Evolutionary conservation across 2,888 invertebrate genomes (phyloP).

Genomic region (Hofmannophila pseudospretella): DNA sequence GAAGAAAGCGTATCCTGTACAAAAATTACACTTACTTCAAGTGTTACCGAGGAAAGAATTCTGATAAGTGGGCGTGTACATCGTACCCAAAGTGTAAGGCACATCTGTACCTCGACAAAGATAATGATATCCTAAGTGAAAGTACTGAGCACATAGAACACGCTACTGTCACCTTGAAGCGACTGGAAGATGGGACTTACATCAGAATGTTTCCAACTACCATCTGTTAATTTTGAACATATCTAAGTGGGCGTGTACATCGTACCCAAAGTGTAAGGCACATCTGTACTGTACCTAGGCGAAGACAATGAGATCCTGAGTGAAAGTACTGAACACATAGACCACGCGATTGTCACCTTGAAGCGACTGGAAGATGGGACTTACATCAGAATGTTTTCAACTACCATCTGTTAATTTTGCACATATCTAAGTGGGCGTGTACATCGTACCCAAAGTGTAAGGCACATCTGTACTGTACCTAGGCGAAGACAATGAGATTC

Average conservation of each 20-base stretch:
- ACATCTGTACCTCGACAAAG: neutral
- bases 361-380: neutral
- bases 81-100: constrained; percentile 6
- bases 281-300: neutral
- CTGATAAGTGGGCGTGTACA: neutral
- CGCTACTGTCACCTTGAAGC: neutral
- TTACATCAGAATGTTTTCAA: neutral
- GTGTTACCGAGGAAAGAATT: neutral
- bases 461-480: neutral
- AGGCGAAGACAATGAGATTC: neutral
- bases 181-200: neutral
- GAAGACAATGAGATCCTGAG: neutral
- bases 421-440: neutral
- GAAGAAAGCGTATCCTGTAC: neutral
- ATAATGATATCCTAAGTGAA: neutral
- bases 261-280: constrained; percentile 1
- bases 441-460: neutral
- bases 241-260: neutral
- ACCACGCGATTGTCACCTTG: neutral
- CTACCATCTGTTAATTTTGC: too few species aligned
- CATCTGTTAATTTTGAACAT: too few species aligned
- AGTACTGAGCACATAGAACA: neutral
- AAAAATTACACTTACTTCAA: constrained; percentile 5
- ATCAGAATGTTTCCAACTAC: constrained; percentile 1
- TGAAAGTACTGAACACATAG: neutral